Base-by-base conservation (phyloP, 2,113 vertebrate species). In the Rhea americana region DNA sequence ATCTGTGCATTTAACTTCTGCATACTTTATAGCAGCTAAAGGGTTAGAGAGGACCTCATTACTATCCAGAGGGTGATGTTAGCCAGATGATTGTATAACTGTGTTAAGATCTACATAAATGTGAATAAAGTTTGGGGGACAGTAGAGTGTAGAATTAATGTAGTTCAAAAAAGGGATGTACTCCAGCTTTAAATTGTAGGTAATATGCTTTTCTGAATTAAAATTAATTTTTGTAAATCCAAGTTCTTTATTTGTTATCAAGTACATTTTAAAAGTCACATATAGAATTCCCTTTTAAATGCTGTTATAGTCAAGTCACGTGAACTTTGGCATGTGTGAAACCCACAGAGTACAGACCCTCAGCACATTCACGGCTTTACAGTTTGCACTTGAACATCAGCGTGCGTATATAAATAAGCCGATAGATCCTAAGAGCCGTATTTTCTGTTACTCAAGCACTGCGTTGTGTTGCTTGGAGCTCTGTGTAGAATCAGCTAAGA, bases 11-110 rank as follows among this genome's bases (percentile, higher is more conserved):
- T 96, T 98, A 98, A 98, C 97, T 98, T 97, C 97, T 98, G 98
- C 98, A 97, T 98, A 97, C 98, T 98, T 98, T 97, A 98, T 97
- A 96, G 98, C 98, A 98, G 97, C 97, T 98, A 97, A 97, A 97
- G 97, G 97, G 96, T 97, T 97, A 87, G 95, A 97, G 97, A 98
- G 96, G 91, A 97, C 97, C 97, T 96, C 56, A 70, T 98, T 98
- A 96, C 96, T 98, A 97, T 97, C 98, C 96, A 92, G 96, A 96
- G 96, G 97, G 97, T 96, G 85, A 95, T 83, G 89, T 82, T 94
- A 92, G 94, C 92, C 94, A 91, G 58, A 20, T n/a, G 89, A 92
- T 96, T 96, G 80, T 95, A 95, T 96, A 97, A 96, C 93, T 95
- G 63, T 92, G 91, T 96, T 95, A 97, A 96, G 93, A 90, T 90